A percentile compares a stretch with the other conserved stretches of the same genome.
phyloP scores from a whole-genome alignment of 1,140 invertebrate genomes.

The Hycleus cichorii region DNA sequence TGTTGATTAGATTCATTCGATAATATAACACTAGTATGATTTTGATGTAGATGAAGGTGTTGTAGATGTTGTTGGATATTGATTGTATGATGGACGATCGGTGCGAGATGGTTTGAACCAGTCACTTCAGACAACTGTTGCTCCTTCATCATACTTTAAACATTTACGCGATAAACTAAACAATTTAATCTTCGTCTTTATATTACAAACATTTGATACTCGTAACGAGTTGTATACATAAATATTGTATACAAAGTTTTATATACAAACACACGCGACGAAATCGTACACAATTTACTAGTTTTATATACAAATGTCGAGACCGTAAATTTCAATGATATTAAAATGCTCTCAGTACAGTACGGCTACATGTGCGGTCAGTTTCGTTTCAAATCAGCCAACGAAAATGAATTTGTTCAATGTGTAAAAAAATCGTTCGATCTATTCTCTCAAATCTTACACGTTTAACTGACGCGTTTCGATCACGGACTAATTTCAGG shows the following conservation, averaged over 20 bases:
- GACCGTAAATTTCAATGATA: constrained; percentile 32
- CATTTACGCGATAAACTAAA: constrained; percentile 38
- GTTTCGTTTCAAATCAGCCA: background rate
- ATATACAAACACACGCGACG: constrained; percentile 38
- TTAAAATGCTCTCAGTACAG: constrained; percentile 21
- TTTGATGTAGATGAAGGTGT: constrained; percentile 34
- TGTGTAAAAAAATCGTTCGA: no score
- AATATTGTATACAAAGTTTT: constrained; percentile 40
- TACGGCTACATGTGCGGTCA: constrained; percentile 15
- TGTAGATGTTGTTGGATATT: constrained; percentile 36
- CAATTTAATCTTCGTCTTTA: constrained; percentile 35
- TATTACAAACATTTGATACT: constrained; percentile 39
- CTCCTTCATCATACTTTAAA: constrained; percentile 41
- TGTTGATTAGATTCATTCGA: constrained; percentile 22
- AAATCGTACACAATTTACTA: constrained; percentile 36
- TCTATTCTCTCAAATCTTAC: background rate
- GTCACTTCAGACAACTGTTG: constrained; percentile 36
- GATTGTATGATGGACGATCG: constrained; percentile 32
- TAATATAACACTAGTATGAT: constrained; percentile 33
- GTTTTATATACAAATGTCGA: constrained; percentile 37
- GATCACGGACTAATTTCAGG: constrained; percentile 3
- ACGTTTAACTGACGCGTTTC: constrained; percentile 2
- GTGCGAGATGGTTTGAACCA: constrained; percentile 19
- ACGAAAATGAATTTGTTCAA: background rate
- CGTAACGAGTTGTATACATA: constrained; percentile 35